Conservation (phyloP, 2,888 invertebrate genomes). For the Alloplasta piceator region DNA sequence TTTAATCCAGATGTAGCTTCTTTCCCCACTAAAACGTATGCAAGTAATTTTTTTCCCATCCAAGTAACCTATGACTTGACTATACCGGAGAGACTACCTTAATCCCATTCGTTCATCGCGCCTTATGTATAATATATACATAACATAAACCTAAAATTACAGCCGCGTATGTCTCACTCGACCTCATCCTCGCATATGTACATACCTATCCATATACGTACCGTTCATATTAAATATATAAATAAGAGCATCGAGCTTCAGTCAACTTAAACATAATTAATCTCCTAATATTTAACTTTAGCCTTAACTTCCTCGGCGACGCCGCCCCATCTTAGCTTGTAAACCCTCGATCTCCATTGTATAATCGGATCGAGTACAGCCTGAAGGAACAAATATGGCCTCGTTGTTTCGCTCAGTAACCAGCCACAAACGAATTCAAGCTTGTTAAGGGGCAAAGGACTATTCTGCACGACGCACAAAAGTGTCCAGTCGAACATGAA, state of each 20-base stretch:
- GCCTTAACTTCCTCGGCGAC: conserved; percentile 94
- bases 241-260: conserved; percentile 16
- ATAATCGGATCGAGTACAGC: conserved; percentile 95
- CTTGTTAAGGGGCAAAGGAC: conserved; percentile 96
- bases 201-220: neutral
- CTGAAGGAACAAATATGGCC: conserved; percentile 94
- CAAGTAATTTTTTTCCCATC: too few species aligned
- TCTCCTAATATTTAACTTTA: conserved; percentile 87
- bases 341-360: conserved; percentile 96
- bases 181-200: neutral
- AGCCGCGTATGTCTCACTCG: neutral
- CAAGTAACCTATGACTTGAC: too few species aligned
- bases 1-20: too few species aligned
- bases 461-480: conserved; percentile 95
- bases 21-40: too few species aligned
- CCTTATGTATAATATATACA: neutral
- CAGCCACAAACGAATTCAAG: conserved; percentile 97
- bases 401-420: conserved; percentile 96
- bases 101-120: too few species aligned
- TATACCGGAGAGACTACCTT: too few species aligned
- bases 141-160: conserved; percentile 2
- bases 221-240: neutral
- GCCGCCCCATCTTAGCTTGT: conserved; percentile 97
- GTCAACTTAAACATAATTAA: neutral
- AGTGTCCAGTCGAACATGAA: conserved; percentile 98